A percentile compares a stretch with the other conserved stretches of the same genome.
Evolutionary conservation across 2,888 invertebrate species (phyloP).

Genomic region (Lymantria monacha): DNA sequence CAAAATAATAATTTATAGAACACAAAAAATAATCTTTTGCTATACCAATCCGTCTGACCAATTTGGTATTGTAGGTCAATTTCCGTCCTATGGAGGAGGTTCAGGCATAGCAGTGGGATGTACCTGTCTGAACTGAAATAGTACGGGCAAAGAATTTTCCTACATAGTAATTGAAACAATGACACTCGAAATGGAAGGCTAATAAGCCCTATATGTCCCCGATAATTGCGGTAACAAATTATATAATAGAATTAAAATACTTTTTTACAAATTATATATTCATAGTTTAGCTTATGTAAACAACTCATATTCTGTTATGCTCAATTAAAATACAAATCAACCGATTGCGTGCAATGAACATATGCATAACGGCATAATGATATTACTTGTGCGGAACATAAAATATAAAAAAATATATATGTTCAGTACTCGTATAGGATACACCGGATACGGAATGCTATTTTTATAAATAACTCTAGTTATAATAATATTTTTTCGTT

Average conservation of each 20-base stretch:
- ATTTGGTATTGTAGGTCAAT: no score
- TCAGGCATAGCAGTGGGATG: no score
- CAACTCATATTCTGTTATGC: background rate
- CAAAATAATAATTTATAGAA: no score
- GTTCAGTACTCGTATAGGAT: background rate
- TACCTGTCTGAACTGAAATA: no score
- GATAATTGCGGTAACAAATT: no score
- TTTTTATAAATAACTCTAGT: background rate
- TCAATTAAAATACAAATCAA: background rate
- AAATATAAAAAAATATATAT: background rate
- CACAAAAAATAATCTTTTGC: no score
- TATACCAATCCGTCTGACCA: no score
- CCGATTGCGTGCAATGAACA: background rate
- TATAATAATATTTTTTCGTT: background rate
- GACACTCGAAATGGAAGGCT: no score
- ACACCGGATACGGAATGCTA: background rate
- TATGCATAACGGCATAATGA: background rate
- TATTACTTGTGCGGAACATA: background rate
- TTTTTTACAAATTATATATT: background rate
- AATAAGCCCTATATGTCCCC: no score
- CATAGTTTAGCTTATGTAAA: background rate
- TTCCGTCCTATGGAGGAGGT: no score
- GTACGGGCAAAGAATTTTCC: no score
- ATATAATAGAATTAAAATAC: background rate
- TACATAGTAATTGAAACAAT: no score